Conservation (phyloP, 2,888 invertebrate species). For the Scotopteryx bipunctaria region DNA sequence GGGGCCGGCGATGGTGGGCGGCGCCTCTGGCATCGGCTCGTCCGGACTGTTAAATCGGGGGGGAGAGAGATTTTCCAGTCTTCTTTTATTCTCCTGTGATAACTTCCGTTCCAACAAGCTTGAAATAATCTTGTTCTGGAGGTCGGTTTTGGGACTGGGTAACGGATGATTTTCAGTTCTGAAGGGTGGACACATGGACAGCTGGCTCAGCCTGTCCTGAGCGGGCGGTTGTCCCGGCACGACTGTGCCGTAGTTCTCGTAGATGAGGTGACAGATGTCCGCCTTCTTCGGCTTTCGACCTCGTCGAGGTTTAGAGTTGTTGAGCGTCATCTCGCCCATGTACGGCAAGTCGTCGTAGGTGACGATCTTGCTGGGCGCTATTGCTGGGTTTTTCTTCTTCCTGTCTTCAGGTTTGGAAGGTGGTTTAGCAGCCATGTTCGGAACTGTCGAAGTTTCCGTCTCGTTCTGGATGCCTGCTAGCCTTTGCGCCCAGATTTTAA, state of each 20-base stretch:
- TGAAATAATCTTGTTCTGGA: slow-evolving; percentile 87
- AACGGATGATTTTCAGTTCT: slow-evolving; percentile 46
- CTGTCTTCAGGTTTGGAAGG: slow-evolving; percentile 57
- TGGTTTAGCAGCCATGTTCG: slow-evolving; percentile 50
- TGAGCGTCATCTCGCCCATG: slow-evolving; percentile 96
- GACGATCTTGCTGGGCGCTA: slow-evolving; percentile 79
- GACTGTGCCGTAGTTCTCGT: slow-evolving; percentile 95
- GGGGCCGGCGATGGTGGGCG: slow-evolving; percentile 59
- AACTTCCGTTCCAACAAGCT: slow-evolving; percentile 87
- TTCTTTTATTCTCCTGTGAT: slow-evolving; percentile 85
- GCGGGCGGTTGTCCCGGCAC: slow-evolving; percentile 88
- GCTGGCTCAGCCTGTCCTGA: slow-evolving; percentile 67
- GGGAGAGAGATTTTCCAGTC: slow-evolving; percentile 62
- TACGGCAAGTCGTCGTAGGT: slow-evolving; percentile 93
- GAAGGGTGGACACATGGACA: slow-evolving; percentile 53
- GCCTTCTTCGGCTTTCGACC: slow-evolving; percentile 96
- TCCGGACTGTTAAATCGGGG: slow-evolving; percentile 64
- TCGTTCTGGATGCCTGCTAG: slow-evolving; percentile 89
- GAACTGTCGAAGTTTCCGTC: slow-evolving; percentile 56
- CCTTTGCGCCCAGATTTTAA: slow-evolving; percentile 89
- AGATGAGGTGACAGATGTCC: slow-evolving; percentile 95
- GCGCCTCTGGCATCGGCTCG: slow-evolving; percentile 66
- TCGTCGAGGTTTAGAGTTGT: slow-evolving; percentile 92
- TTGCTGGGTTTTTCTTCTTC: slow-evolving; percentile 68
- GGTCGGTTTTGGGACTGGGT: slow-evolving; percentile 82